Evolutionary conservation across 2,888 invertebrate genomes (phyloP).

Genomic region (Pterobdella sp.): DNA sequence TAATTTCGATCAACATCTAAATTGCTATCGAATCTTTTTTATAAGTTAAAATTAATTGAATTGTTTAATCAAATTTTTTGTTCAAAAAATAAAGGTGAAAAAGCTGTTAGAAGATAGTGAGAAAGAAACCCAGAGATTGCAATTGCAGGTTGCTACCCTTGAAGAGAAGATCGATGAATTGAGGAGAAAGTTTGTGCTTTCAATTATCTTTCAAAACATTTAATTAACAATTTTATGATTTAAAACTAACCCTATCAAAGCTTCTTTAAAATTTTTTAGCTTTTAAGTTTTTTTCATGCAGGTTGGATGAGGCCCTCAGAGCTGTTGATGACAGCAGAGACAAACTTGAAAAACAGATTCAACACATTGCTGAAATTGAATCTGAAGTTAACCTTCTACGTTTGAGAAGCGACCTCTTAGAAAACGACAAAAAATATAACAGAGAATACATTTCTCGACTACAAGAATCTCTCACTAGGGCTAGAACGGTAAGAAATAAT

Average conservation of each 20-base stretch:
- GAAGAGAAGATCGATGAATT: constrained; percentile 51
- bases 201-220: neutral
- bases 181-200: constrained; percentile 38
- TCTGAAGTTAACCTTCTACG: constrained; percentile 26
- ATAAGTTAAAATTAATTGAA: neutral
- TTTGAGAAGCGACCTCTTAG: constrained; percentile 23
- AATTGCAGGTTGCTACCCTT: constrained; percentile 51
- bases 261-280: neutral
- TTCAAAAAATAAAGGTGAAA: constrained; percentile 16
- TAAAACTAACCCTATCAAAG: neutral
- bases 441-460: constrained; percentile 15
- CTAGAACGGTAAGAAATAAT: constrained; percentile 26
- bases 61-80: neutral
- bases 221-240: too few species aligned
- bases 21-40: too few species aligned
- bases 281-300: neutral
- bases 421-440: constrained; percentile 25
- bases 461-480: constrained; percentile 23
- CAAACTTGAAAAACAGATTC: constrained; percentile 28
- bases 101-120: constrained; percentile 53
- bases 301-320: constrained; percentile 22
- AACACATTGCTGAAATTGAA: constrained; percentile 27
- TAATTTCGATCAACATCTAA: neutral
- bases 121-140: constrained; percentile 53
- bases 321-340: constrained; percentile 28